Percentiles rank a stretch among this genome's conserved stretches.
phyloP scores from a whole-genome alignment of 2,888 invertebrate species.

The Phaonia tiefii region DNA sequence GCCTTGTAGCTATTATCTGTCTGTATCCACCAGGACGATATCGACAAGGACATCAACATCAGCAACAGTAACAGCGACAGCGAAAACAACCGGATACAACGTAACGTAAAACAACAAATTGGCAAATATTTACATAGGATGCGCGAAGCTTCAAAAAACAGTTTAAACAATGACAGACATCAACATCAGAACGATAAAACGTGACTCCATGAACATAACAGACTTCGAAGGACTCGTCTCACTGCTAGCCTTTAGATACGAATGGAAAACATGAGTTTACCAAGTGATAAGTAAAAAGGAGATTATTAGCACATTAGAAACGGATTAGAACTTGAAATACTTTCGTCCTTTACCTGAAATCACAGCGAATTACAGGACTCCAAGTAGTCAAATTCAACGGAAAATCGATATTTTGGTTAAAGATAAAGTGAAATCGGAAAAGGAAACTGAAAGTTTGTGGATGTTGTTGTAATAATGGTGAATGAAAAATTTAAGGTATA shows the following conservation, averaged over 20 bases:
- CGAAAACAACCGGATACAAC: constrained; percentile 49
- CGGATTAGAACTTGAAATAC: constrained; percentile 40
- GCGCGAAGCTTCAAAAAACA: constrained; percentile 20
- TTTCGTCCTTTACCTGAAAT: not conserved
- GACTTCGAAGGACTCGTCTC: no score
- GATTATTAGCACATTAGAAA: constrained; percentile 67
- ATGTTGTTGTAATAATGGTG: no score
- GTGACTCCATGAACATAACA: constrained; percentile 53
- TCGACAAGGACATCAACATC: constrained; percentile 48
- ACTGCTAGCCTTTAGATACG: constrained; percentile 2
- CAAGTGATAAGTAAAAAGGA: constrained; percentile 60
- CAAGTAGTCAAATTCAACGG: constrained; percentile 3
- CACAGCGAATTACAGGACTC: constrained; percentile 49
- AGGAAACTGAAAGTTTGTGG: constrained; percentile 46
- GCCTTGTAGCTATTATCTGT: constrained; percentile 38
- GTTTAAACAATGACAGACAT: constrained; percentile 5
- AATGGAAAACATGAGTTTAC: constrained; percentile 58
- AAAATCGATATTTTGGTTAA: constrained; percentile 9
- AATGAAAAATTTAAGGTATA: no score
- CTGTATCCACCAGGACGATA: constrained; percentile 60
- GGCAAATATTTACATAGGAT: constrained; percentile 79
- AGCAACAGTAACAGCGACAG: no score
- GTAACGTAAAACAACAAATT: constrained; percentile 77
- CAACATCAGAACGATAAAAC: constrained; percentile 51
- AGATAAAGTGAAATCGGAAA: not conserved